Percentiles rank a stretch among this genome's conserved stretches.
Conservation (phyloP, 1,140 invertebrate genomes). For the Drosophila nannoptera region DNA sequence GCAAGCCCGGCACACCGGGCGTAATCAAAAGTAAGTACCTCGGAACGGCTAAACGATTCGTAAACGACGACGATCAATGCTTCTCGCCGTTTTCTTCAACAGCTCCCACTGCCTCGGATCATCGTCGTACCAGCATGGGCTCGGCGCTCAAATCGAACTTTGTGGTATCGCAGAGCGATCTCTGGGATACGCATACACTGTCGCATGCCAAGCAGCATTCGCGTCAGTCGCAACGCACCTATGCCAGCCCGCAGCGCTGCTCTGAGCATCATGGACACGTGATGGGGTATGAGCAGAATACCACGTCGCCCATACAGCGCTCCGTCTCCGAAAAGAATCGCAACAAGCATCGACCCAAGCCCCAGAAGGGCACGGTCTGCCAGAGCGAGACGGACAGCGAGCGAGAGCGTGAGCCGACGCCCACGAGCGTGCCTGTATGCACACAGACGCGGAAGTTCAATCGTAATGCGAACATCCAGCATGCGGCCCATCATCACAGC, state of each 20-base stretch:
- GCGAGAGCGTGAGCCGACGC: slow-evolving; percentile 78
- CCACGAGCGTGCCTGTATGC: slow-evolving; percentile 55
- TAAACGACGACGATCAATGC: too few relatives aligned
- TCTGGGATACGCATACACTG: slow-evolving; percentile 83
- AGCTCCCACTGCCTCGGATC: slow-evolving; percentile 72
- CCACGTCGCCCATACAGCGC: slow-evolving; percentile 81
- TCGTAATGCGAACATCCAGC: slow-evolving; percentile 70
- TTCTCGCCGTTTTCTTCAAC: neutral
- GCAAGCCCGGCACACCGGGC: slow-evolving; percentile 59
- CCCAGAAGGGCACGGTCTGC: slow-evolving; percentile 80
- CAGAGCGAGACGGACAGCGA: slow-evolving; percentile 80
- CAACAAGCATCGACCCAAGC: slow-evolving; percentile 79
- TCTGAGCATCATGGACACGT: slow-evolving; percentile 74
- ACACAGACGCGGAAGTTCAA: slow-evolving; percentile 66
- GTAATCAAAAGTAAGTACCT: slow-evolving; percentile 60
- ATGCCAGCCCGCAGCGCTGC: slow-evolving; percentile 75
- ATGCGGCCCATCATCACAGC: slow-evolving; percentile 77
- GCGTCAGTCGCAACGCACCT: slow-evolving; percentile 78
- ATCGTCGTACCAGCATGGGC: slow-evolving; percentile 76
- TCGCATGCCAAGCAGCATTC: slow-evolving; percentile 82
- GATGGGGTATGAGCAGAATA: slow-evolving; percentile 67
- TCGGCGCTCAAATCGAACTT: slow-evolving; percentile 81
- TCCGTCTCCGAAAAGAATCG: slow-evolving; percentile 82
- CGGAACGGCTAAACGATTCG: too few relatives aligned
- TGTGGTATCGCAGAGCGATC: slow-evolving; percentile 83